Base-by-base conservation (phyloP, 1,140 invertebrate species). In the Cherax quadricarinatus region DNA sequence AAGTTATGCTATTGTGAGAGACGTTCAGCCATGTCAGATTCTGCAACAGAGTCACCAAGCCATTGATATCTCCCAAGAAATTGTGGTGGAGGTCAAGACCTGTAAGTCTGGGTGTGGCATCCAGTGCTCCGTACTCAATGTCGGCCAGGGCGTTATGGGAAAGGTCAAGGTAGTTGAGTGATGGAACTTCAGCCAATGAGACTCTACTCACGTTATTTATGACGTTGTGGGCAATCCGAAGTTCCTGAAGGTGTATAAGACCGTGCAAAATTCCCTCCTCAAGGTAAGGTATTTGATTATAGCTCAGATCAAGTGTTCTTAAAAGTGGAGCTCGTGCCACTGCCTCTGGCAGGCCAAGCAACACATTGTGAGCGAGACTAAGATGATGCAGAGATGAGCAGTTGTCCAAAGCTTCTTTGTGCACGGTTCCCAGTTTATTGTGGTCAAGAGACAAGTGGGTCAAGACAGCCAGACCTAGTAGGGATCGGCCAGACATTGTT, bases 81-180 rank as follows among this genome's bases (percentile, higher is more conserved):
- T 98, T 98, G 30, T 97, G 97, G 94, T 98, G 98, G 84, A 98
- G 95, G 24, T 98, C 96, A 80, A 98, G 97, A 4, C 97, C 98
- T 95, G 98, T 97, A 57, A 99, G 96, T 94, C 97, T 97, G 9
- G 96, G 95, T 94, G 98, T 97, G 92, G 96, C 96, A 93, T 97
- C 97, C 94, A 99, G 98, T 18, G 98, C 97, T 84, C 97, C 97
- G 60, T 97, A 96, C 94, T 98, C 97, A 41, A 99, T 96, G 86
- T 96, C 96, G 80, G 96, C 96, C 30, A 99, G 97, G 94, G 96
- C 96, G 96, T 99, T 99, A 89, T 97, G 96, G 12, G 98, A 97
- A 91, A 99, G 96, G 95, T 98, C 98, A 80, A 99, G 95, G 93
- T 98, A 98, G 95, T 98, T 97, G 82, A 98, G 95, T 93, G 97